Evolutionary conservation across 1,140 invertebrate species (phyloP).

Genomic region (Agrilus planipennis): DNA sequence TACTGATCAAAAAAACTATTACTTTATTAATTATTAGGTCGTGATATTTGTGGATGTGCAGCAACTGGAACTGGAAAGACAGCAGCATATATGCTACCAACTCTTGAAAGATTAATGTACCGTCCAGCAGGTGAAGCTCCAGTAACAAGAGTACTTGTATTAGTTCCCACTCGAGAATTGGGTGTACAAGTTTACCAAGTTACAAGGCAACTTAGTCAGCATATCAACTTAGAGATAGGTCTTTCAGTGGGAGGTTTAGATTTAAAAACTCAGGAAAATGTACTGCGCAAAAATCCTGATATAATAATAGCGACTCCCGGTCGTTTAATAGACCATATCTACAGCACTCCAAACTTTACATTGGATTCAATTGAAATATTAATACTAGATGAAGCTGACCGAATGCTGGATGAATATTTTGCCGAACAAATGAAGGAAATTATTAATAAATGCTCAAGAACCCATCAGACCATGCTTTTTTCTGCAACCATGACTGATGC

Average conservation of each 20-base stretch:
- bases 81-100: slow-evolving; percentile 96
- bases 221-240: slow-evolving; percentile 69
- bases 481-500: slow-evolving; percentile 98
- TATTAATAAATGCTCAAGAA: slow-evolving; percentile 76
- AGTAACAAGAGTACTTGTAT: slow-evolving; percentile 76
- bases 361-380: slow-evolving; percentile 87
- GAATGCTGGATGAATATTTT: slow-evolving; percentile 98
- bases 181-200: slow-evolving; percentile 88
- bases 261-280: slow-evolving; percentile 82
- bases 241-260: slow-evolving; percentile 88
- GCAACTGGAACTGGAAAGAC: slow-evolving; percentile 98
- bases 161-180: slow-evolving; percentile 94
- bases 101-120: slow-evolving; percentile 85
- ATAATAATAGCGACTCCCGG: slow-evolving; percentile 97
- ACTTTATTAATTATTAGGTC: slow-evolving; percentile 38
- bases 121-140: slow-evolving; percentile 47
- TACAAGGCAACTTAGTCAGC: slow-evolving; percentile 81
- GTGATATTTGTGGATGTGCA: slow-evolving; percentile 91
- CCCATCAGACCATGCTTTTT: slow-evolving; percentile 95
- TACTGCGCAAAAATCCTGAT: slow-evolving; percentile 83
- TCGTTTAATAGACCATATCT: slow-evolving; percentile 92
- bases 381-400: slow-evolving; percentile 89
- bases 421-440: slow-evolving; percentile 98
- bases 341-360: slow-evolving; percentile 87
- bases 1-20: background rate